A percentile compares a stretch with the other conserved stretches of the same genome.
phyloP scores from a whole-genome alignment of 2,888 invertebrate genomes.

The Leucophora obtusa region DNA sequence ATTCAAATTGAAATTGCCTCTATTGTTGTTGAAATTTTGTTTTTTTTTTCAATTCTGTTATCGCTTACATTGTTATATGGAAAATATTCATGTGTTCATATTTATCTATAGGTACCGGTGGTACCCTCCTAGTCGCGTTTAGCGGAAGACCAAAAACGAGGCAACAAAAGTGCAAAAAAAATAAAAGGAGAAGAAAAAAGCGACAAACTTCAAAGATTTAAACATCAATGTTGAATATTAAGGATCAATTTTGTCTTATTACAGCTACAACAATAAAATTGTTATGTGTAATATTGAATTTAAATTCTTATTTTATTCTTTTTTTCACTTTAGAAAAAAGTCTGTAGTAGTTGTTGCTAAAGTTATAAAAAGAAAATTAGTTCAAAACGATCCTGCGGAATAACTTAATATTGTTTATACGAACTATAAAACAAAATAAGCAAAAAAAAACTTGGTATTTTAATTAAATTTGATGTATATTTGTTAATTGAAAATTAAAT shows the following conservation, averaged over 20 bases:
- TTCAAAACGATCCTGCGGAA: too few species aligned
- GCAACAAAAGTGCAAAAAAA: neutral
- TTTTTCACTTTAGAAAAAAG: neutral
- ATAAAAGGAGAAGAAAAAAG: slow-evolving; percentile 4
- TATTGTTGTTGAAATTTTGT: slow-evolving; percentile 53
- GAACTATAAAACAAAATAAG: too few species aligned
- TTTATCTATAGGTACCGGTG: slow-evolving; percentile 36
- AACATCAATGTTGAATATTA: slow-evolving; percentile 21
- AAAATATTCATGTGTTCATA: neutral
- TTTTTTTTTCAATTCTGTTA: slow-evolving; percentile 19
- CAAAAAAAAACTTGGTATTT: too few species aligned
- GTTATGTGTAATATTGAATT: slow-evolving; percentile 25
- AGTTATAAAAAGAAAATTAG: too few species aligned
- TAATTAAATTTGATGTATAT: too few species aligned
- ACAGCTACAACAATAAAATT: slow-evolving; percentile 40
- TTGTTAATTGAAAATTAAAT: too few species aligned
- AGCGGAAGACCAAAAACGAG: slow-evolving; percentile 32
- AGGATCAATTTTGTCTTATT: slow-evolving; percentile 31
- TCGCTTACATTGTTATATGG: slow-evolving; percentile 15
- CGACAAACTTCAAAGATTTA: slow-evolving; percentile 58
- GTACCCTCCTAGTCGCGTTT: slow-evolving; percentile 37
- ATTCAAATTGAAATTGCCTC: slow-evolving; percentile 64
- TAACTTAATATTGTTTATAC: too few species aligned
- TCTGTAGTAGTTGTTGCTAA: too few species aligned
- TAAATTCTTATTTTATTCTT: slow-evolving; percentile 19